Evolutionary conservation across 2,888 invertebrate genomes (phyloP).

Genomic region (Amitus sp.): DNA sequence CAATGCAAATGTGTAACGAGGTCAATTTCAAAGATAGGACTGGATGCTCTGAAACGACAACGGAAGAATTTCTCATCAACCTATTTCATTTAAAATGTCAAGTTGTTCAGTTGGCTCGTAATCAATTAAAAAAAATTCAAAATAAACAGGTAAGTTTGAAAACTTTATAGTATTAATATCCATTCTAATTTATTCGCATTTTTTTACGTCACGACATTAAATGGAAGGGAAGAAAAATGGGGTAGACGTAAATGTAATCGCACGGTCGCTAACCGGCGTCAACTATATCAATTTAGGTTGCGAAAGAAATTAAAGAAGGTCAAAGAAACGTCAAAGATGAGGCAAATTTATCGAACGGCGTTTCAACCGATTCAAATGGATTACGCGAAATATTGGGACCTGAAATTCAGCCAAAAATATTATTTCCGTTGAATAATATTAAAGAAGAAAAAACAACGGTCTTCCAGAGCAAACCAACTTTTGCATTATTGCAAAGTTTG

Average conservation of each 20-base stretch:
- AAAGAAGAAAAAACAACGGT: not conserved
- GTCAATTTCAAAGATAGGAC: not conserved
- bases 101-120: not conserved
- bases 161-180: too few species aligned
- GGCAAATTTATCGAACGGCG: not conserved
- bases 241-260: too few species aligned
- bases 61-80: not conserved
- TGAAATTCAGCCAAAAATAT: not conserved
- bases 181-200: too few species aligned
- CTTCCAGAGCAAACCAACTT: not conserved
- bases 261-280: not conserved
- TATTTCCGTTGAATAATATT: not conserved
- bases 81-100: not conserved
- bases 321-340: not conserved
- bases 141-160: not conserved
- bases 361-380: not conserved
- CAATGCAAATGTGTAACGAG: not conserved
- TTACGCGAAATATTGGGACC: not conserved
- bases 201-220: too few species aligned
- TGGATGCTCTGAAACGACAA: not conserved
- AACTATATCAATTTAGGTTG: constrained; percentile 1
- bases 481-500: not conserved
- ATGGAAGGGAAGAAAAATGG: too few species aligned
- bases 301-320: not conserved
- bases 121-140: not conserved